Conservation (phyloP, 92 coral and sea anemone genomes). For the Micromussa lordhowensis region DNA sequence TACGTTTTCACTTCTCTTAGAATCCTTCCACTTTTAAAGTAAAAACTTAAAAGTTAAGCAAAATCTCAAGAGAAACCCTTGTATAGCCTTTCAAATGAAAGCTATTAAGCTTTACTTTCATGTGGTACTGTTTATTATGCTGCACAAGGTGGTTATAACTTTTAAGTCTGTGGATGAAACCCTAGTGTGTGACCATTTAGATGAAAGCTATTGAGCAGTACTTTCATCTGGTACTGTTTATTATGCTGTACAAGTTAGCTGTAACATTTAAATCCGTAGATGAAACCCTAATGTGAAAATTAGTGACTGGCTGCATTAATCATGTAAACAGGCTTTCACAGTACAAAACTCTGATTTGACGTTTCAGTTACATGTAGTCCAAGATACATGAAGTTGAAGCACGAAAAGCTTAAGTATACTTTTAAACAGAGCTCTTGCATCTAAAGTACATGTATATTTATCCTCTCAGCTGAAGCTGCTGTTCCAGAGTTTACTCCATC, state of each 20-base stretch:
- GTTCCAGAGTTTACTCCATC: constrained; percentile 48
- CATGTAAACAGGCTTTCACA: background rate
- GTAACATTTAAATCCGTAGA: too few relatives aligned
- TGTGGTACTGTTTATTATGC: background rate
- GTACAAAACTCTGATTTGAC: background rate
- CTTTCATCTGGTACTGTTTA: background rate
- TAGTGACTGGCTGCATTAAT: too few relatives aligned
- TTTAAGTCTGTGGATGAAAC: background rate
- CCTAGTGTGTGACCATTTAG: background rate
- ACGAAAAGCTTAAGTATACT: background rate
- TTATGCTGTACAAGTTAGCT: background rate
- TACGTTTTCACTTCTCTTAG: background rate
- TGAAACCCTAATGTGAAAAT: too few relatives aligned
- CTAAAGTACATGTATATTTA: background rate
- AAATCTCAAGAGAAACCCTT: background rate
- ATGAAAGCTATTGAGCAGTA: background rate
- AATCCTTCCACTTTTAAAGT: background rate
- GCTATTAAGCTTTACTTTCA: background rate
- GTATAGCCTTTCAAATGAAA: background rate
- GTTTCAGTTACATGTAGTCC: background rate
- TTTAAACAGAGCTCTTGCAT: background rate
- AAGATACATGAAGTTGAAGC: background rate
- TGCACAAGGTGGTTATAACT: background rate
- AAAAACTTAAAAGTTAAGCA: background rate
- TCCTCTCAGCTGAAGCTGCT: constrained; percentile 30